Percentiles rank a stretch among this genome's conserved stretches.
Evolutionary conservation across 2,888 invertebrate species (phyloP).

Genomic region (Phrixothrix hirtus): DNA sequence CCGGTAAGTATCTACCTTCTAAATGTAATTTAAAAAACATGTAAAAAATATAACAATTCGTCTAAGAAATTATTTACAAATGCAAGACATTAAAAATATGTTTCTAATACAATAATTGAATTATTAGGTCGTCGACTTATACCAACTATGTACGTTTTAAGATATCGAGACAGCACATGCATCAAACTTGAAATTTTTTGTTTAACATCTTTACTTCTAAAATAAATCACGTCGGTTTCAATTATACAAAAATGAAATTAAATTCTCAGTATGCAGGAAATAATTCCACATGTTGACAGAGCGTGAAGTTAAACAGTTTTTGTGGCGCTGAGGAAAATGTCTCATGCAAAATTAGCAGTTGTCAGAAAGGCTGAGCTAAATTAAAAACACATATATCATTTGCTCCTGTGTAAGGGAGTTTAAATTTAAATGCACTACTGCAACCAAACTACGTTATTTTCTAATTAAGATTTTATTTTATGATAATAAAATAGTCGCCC

Average conservation of each 20-base stretch:
- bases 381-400: constrained; percentile 49
- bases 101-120: no score
- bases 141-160: no score
- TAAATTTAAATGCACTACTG: constrained; percentile 13
- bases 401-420: constrained; percentile 8
- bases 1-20: no score
- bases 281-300: constrained; percentile 48
- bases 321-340: constrained; percentile 36
- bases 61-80: background rate
- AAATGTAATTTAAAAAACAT: no score
- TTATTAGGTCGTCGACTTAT: constrained; percentile 17
- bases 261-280: constrained; percentile 48
- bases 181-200: constrained; percentile 23
- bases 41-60: background rate
- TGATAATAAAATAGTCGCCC: no score
- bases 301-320: constrained; percentile 43
- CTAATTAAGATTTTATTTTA: no score
- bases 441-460: no score
- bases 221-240: constrained; percentile 43
- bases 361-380: constrained; percentile 45
- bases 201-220: constrained; percentile 18
- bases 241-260: constrained; percentile 42
- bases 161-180: constrained; percentile 12
- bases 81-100: background rate
- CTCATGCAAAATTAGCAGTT: constrained; percentile 53